phyloP scores from a whole-genome alignment of 2,113 vertebrate species.

The Atractosteus spatula region DNA sequence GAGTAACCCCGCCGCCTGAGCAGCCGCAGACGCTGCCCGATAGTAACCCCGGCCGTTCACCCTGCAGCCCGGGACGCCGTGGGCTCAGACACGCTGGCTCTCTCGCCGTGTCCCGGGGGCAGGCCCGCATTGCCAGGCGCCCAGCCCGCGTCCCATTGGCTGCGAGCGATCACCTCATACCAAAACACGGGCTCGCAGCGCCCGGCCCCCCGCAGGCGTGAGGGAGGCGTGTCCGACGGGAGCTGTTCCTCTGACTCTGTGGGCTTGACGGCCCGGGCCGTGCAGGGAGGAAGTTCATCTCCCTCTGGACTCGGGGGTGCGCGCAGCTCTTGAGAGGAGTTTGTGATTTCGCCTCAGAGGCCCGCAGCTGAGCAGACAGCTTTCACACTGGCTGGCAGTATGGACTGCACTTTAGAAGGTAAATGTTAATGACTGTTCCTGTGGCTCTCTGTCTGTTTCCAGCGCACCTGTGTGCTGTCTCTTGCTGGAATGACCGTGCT shows the following conservation, averaged over 20 bases:
- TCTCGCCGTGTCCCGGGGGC: constrained; percentile 48
- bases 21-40: constrained; percentile 46
- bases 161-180: constrained; percentile 85
- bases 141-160: constrained; percentile 78
- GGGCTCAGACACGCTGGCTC: constrained; percentile 39
- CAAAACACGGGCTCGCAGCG: constrained; percentile 62
- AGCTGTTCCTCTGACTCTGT: neutral
- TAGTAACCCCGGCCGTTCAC: constrained; percentile 74
- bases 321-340: too few relatives aligned
- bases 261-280: neutral
- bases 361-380: too few relatives aligned
- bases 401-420: constrained; percentile 62
- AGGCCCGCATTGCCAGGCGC: constrained; percentile 52
- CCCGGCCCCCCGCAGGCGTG: constrained; percentile 41
- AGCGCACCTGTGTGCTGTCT: neutral
- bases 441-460: neutral
- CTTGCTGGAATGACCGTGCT: too few relatives aligned
- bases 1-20: constrained; percentile 26
- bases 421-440: constrained; percentile 19
- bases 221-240: constrained; percentile 34
- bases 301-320: too few relatives aligned
- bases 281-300: neutral
- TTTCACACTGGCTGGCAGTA: constrained; percentile 19
- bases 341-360: too few relatives aligned
- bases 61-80: constrained; percentile 41